Evolutionary conservation across 1,140 invertebrate species (phyloP).

Genomic region (Platyscapa corneri): DNA sequence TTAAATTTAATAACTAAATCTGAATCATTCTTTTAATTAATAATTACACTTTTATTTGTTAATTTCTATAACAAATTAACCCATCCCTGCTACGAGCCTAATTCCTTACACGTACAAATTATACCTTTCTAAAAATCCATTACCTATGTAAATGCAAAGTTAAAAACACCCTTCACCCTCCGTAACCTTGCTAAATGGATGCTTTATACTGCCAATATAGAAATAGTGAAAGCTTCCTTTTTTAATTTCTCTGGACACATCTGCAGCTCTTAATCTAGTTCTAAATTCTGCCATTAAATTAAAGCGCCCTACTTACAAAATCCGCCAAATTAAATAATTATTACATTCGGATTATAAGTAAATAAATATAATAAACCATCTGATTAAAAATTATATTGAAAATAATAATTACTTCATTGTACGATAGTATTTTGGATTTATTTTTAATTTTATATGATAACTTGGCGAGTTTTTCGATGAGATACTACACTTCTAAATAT

Average conservation of each 20-base stretch:
- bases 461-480: conserved; percentile 23
- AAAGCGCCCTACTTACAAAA: conserved; percentile 12
- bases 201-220: conserved; percentile 21
- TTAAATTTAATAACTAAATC: too few species aligned
- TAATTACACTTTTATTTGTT: too few species aligned
- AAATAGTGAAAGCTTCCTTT: conserved; percentile 44
- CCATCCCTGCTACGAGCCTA: conserved; percentile 43
- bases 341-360: too few species aligned
- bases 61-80: conserved; percentile 15
- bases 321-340: conserved; percentile 25
- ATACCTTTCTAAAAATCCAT: conserved; percentile 38
- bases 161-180: conserved; percentile 49
- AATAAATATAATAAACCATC: too few species aligned
- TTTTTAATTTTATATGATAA: not conserved
- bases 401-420: not conserved
- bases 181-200: conserved; percentile 30
- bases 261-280: conserved; percentile 36
- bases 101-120: conserved; percentile 14
- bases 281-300: conserved; percentile 28
- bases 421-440: not conserved
- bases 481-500: conserved; percentile 16
- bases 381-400: not conserved
- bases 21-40: too few species aligned
- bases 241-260: conserved; percentile 11
- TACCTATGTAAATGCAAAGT: conserved; percentile 31